Percentiles rank a stretch among this genome's conserved stretches.
phyloP scores from a whole-genome alignment of 2,888 invertebrate species.

The Andrena camellia region DNA sequence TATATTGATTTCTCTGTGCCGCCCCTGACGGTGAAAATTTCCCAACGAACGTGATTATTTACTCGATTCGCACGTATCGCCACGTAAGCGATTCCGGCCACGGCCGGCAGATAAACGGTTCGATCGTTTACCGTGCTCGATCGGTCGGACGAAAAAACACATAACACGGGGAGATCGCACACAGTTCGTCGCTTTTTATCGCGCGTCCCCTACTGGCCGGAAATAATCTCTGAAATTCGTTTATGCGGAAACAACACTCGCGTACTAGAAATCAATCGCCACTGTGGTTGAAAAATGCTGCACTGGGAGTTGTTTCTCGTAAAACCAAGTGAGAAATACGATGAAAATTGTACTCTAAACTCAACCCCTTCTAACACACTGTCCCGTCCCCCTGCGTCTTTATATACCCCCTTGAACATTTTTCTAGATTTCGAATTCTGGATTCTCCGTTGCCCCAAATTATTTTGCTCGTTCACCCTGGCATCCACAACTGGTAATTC shows the following conservation, averaged over 20 bases:
- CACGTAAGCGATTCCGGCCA: constrained; percentile 48
- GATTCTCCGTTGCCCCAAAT: neutral
- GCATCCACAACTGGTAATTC: neutral
- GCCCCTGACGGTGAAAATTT: constrained; percentile 15
- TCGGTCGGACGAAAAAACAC: constrained; percentile 23
- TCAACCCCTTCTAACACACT: too few relatives aligned
- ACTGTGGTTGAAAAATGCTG: constrained; percentile 13
- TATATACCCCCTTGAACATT: too few relatives aligned
- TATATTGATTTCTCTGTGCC: neutral
- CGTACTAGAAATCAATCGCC: constrained; percentile 36
- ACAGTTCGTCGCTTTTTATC: constrained; percentile 56
- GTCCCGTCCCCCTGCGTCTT: too few relatives aligned
- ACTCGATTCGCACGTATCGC: constrained; percentile 31
- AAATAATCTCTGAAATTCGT: constrained; percentile 59
- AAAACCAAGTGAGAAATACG: neutral
- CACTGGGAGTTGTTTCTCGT: neutral
- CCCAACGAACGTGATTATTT: constrained; percentile 49
- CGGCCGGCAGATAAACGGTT: constrained; percentile 39
- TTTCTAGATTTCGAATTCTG: neutral
- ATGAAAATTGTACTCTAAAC: neutral
- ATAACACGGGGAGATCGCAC: constrained; percentile 35
- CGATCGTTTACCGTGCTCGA: constrained; percentile 51
- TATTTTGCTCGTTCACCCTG: neutral
- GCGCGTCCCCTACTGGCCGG: constrained; percentile 29
- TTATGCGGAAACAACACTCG: constrained; percentile 47